Conservation (phyloP, 2,797 vertebrate genomes). For the Hephaestus fuliginosus region DNA sequence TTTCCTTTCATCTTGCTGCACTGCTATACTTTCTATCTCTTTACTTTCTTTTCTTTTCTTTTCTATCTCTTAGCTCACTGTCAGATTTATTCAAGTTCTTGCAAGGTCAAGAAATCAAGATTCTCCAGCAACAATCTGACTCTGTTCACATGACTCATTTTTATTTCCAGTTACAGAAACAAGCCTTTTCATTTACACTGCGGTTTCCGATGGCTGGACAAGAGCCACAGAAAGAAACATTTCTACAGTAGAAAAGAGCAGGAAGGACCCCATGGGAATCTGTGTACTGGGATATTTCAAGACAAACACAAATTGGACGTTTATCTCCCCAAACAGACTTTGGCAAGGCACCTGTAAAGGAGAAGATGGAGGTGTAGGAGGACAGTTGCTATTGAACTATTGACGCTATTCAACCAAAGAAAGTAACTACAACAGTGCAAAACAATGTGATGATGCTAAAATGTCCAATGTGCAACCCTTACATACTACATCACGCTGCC, state of each 20-base stretch:
- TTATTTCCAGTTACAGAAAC: not conserved
- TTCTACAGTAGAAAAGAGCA: not conserved
- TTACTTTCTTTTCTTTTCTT: no score
- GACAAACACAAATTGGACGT: not conserved
- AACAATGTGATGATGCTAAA: constrained; percentile 1
- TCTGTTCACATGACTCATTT: not conserved
- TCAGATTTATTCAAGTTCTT: not conserved
- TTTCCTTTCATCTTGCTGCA: not conserved
- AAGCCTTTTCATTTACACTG: not conserved
- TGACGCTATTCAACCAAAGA: constrained; percentile 14
- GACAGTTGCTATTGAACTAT: constrained; percentile 3
- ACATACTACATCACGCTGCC: not conserved
- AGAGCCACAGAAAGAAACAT: not conserved
- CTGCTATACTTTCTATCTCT: not conserved
- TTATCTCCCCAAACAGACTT: constrained; percentile 18
- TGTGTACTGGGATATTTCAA: constrained; percentile 14
- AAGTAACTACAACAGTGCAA: constrained; percentile 10
- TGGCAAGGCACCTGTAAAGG: not conserved
- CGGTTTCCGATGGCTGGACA: not conserved
- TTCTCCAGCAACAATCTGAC: not conserved
- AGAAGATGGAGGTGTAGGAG: not conserved
- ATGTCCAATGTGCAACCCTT: not conserved
- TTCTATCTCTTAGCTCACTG: not conserved
- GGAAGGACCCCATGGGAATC: constrained; percentile 2
- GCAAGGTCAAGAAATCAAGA: not conserved